Evolutionary conservation across 2,888 invertebrate species (phyloP).

Genomic region (Heteromyza rotundicornis): DNA sequence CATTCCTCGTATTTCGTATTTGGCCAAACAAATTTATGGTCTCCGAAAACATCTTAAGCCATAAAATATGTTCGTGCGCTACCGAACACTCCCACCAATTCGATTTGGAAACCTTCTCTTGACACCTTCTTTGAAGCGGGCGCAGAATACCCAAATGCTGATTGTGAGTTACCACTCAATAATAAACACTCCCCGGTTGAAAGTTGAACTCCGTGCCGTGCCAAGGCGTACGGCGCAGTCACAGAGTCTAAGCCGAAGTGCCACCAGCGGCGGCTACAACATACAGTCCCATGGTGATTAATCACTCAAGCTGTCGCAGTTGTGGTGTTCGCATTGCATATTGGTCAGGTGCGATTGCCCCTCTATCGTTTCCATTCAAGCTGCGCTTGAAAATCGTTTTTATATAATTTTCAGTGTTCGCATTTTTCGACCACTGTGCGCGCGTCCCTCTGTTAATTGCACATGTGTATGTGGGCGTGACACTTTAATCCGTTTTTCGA

Average conservation of each 20-base stretch:
- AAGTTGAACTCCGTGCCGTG: background rate
- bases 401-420: background rate
- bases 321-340: background rate
- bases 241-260: slow-evolving; percentile 8
- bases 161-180: background rate
- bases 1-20: background rate
- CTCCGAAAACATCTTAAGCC: too few species aligned
- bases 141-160: background rate
- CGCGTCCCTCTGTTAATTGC: too few species aligned
- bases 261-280: too few species aligned
- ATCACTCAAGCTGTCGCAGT: background rate
- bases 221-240: background rate
- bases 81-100: background rate
- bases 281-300: too few species aligned
- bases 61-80: too few species aligned
- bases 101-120: background rate
- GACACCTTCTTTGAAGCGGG: background rate
- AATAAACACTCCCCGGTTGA: background rate
- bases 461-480: slow-evolving; percentile 12
- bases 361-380: background rate
- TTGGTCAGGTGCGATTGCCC: background rate
- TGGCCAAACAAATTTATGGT: too few species aligned
- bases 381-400: too few species aligned
- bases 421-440: background rate
- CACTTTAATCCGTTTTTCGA: slow-evolving; percentile 3